Conservation (phyloP, 1,140 invertebrate genomes). For the Popillia japonica region DNA sequence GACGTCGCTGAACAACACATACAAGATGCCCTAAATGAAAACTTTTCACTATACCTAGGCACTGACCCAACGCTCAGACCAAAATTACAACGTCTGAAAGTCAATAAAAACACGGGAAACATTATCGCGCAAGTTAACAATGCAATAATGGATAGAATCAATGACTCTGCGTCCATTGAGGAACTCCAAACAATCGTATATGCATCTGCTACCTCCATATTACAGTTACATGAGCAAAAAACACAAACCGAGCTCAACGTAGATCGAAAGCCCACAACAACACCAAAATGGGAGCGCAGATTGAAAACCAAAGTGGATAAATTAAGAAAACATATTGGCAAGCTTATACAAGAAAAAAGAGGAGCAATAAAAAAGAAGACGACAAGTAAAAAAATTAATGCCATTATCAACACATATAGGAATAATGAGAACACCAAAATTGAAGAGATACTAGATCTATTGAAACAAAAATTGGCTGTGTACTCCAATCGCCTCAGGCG, state of each 20-base stretch:
- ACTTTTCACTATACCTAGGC: background rate
- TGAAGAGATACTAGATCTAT: background rate
- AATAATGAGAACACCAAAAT: background rate
- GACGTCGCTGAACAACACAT: background rate
- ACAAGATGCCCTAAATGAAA: background rate
- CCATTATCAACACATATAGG: background rate
- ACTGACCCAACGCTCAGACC: background rate
- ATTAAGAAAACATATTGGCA: background rate
- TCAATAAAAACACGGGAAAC: background rate
- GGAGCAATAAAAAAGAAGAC: background rate
- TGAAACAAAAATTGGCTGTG: background rate
- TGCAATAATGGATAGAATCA: background rate
- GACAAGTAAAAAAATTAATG: background rate
- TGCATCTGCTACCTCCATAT: background rate
- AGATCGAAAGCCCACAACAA: background rate
- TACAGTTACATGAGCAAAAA: background rate
- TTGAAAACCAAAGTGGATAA: background rate
- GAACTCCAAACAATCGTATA: background rate
- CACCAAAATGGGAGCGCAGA: background rate
- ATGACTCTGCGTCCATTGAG: background rate
- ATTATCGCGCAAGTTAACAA: background rate
- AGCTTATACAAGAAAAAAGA: background rate
- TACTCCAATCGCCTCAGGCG: background rate
- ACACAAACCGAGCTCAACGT: background rate
- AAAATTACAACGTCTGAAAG: background rate